Percentiles rank a stretch among this genome's conserved stretches.
phyloP scores from a whole-genome alignment of 2,888 invertebrate genomes.

The Autographa gamma region DNA sequence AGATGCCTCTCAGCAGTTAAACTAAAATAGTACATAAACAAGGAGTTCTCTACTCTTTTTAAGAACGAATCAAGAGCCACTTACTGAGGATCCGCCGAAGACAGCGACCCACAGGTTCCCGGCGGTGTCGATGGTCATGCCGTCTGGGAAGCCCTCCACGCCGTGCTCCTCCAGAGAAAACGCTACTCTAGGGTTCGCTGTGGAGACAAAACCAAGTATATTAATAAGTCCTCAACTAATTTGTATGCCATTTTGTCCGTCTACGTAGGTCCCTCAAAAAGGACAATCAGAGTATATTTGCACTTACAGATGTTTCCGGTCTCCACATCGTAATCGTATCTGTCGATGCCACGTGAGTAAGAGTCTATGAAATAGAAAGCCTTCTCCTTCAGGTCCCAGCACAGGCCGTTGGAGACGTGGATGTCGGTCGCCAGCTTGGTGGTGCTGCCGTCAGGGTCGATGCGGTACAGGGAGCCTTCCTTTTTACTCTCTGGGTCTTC shows the following conservation, averaged over 20 bases:
- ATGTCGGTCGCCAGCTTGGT: conserved; percentile 72
- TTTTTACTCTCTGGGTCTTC: conserved; percentile 66
- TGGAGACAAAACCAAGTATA: conserved; percentile 23
- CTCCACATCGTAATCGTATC: conserved; percentile 92
- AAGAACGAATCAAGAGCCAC: conserved; percentile 8
- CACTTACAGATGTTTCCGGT: conserved; percentile 90
- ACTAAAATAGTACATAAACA: no score
- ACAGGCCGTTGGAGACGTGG: conserved; percentile 93
- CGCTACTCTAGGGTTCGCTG: conserved; percentile 89
- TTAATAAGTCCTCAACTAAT: no score
- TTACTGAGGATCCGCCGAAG: conserved; percentile 90
- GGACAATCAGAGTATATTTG: not conserved
- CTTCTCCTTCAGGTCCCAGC: conserved; percentile 91
- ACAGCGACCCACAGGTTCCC: conserved; percentile 94
- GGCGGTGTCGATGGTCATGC: conserved; percentile 94
- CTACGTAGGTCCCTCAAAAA: no score
- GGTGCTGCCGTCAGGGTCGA: conserved; percentile 68
- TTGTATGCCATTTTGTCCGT: no score
- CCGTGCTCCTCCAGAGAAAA: conserved; percentile 88
- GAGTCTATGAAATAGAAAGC: conserved; percentile 94
- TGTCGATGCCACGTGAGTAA: conserved; percentile 90
- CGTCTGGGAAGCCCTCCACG: conserved; percentile 89
- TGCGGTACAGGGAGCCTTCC: conserved; percentile 86
- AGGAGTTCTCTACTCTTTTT: not conserved
- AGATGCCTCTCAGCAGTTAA: not conserved